phyloP scores from a whole-genome alignment of 2,797 vertebrate genomes.

The Chaenodraco wilsoni region DNA sequence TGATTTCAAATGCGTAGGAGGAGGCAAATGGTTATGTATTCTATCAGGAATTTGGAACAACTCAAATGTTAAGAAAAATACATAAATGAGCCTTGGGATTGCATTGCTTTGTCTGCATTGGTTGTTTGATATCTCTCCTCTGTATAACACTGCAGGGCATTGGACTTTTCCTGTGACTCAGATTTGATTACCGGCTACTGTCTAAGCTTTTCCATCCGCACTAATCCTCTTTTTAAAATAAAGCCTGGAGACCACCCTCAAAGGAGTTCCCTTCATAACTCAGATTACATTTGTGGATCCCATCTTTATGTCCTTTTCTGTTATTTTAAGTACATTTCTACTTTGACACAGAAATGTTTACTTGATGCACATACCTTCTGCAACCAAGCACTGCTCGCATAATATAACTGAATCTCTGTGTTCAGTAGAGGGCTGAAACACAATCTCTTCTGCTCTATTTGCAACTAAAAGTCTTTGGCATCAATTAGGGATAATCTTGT shows the following conservation, averaged over 20 bases:
- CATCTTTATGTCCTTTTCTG: background rate
- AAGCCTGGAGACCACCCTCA: background rate
- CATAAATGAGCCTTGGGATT: background rate
- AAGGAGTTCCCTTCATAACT: background rate
- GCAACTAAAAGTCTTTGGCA: constrained; percentile 75
- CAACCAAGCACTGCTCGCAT: background rate
- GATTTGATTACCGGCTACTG: constrained; percentile 17
- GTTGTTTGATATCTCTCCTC: constrained; percentile 13
- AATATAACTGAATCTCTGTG: constrained; percentile 40
- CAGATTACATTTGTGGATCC: background rate
- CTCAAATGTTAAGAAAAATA: constrained; percentile 1
- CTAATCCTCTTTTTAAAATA: constrained; percentile 16
- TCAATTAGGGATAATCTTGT: constrained; percentile 82
- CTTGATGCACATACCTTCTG: background rate
- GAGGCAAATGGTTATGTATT: constrained; percentile 15
- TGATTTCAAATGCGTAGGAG: constrained; percentile 30
- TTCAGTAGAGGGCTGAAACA: constrained; percentile 40
- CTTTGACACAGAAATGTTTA: constrained; percentile 3
- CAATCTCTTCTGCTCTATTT: constrained; percentile 61
- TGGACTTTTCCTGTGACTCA: constrained; percentile 19
- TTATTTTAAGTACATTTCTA: constrained; percentile 1
- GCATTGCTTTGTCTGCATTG: background rate
- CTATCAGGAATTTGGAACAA: constrained; percentile 20
- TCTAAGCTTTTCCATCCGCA: constrained; percentile 17
- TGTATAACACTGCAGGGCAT: constrained; percentile 8